phyloP scores from a whole-genome alignment of 2,113 vertebrate genomes.

The Saccopteryx bilineata region DNA sequence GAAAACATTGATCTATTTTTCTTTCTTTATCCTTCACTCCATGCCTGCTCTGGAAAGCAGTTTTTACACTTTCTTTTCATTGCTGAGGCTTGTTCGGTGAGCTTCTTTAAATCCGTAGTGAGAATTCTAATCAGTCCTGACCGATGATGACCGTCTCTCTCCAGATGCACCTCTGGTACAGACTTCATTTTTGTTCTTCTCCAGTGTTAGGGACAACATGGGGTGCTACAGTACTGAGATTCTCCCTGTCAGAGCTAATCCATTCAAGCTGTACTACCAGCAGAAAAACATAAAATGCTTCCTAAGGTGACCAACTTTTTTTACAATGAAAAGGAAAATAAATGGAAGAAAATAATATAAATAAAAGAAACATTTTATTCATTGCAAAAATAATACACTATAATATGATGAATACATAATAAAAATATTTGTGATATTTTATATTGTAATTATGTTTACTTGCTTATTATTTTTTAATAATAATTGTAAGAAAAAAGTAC shows the following conservation, averaged over 20 bases:
- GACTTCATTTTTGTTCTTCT: constrained; percentile 69
- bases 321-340: too few relatives aligned
- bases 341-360: too few relatives aligned
- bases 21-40: constrained; percentile 70
- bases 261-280: neutral
- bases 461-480: too few relatives aligned
- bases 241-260: neutral
- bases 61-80: constrained; percentile 51
- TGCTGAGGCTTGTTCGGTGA: constrained; percentile 35
- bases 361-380: too few relatives aligned
- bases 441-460: too few relatives aligned
- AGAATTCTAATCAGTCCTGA: constrained; percentile 74
- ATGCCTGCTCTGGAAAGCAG: constrained; percentile 62
- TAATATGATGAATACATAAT: too few relatives aligned
- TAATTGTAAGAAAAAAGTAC: too few relatives aligned
- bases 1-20: constrained; percentile 71
- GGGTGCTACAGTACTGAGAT: neutral
- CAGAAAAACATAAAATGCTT: neutral
- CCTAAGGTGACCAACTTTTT: neutral
- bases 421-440: too few relatives aligned
- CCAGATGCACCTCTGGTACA: constrained; percentile 12
- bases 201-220: neutral
- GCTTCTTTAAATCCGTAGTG: constrained; percentile 46
- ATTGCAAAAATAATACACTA: too few relatives aligned
- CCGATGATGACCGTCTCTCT: constrained; percentile 56